Evolutionary conservation across 2,797 vertebrate species (phyloP).

Genomic region (Gallinago solitaria): DNA sequence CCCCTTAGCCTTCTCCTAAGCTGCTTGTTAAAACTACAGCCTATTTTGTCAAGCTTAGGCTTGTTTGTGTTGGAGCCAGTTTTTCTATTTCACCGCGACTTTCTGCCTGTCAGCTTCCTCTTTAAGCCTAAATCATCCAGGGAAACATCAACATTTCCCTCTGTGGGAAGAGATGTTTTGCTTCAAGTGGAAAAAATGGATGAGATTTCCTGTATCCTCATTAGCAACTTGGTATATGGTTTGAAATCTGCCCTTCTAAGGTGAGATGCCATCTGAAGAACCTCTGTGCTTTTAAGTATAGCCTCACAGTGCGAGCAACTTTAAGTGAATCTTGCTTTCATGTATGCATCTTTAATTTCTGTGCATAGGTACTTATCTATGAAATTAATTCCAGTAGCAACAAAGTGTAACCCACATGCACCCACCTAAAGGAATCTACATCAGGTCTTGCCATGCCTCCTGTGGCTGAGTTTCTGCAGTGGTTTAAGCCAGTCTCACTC

Average conservation of each 20-base stretch:
- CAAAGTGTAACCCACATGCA: not conserved
- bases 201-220: constrained; percentile 58
- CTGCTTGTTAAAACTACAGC: constrained; percentile 27
- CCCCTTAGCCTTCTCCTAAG: not conserved
- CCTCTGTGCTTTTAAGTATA: constrained; percentile 8
- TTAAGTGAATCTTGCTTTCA: constrained; percentile 38
- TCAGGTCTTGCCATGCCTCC: not conserved
- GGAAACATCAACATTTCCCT: constrained; percentile 43
- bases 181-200: constrained; percentile 47
- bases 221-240: not conserved
- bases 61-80: constrained; percentile 55
- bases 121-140: constrained; percentile 13
- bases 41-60: constrained; percentile 57
- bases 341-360: not conserved
- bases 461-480: not conserved
- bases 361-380: not conserved
- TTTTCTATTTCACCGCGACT: constrained; percentile 6
- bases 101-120: constrained; percentile 45
- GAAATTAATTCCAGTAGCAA: constrained; percentile 23
- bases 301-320: not conserved
- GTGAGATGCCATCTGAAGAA: constrained; percentile 28
- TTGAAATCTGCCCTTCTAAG: constrained; percentile 34
- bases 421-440: not conserved
- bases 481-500: not conserved
- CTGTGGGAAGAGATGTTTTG: constrained; percentile 41